Evolutionary conservation across 2,888 invertebrate genomes (phyloP).

Genomic region (Eulithis prunata): DNA sequence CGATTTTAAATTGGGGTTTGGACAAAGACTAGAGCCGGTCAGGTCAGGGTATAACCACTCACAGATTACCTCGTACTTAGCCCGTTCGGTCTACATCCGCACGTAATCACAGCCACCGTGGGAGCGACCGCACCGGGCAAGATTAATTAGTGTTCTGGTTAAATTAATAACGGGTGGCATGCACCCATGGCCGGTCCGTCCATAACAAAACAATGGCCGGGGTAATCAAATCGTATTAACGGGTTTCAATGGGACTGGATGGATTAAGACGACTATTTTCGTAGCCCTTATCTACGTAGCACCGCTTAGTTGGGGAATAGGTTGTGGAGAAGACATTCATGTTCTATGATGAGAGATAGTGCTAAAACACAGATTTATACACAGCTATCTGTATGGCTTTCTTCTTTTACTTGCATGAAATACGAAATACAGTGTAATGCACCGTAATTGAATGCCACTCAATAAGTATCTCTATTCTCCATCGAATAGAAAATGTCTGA

Average conservation of each 20-base stretch:
- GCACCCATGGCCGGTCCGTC: constrained; percentile 56
- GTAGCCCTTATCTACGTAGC: constrained; percentile 34
- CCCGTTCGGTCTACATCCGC: constrained; percentile 50
- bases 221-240: constrained; percentile 61
- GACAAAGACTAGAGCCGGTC: background rate
- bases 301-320: constrained; percentile 3
- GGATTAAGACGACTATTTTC: constrained; percentile 45
- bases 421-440: background rate
- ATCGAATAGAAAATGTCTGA: constrained; percentile 9
- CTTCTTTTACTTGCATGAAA: background rate
- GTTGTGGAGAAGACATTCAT: constrained; percentile 2
- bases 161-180: constrained; percentile 77
- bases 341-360: constrained; percentile 9
- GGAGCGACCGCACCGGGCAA: constrained; percentile 72
- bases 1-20: background rate
- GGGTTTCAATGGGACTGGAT: constrained; percentile 48
- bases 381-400: background rate
- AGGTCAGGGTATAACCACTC: constrained; percentile 11
- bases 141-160: constrained; percentile 80
- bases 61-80: constrained; percentile 39
- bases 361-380: background rate
- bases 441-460: constrained; percentile 15
- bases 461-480: constrained; percentile 7
- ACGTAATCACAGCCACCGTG: constrained; percentile 57
- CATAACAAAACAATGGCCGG: constrained; percentile 52